These are phyloP conservation scores for Nematopogon swammerdamellus DNA, from an alignment of 2,888 invertebrate species.

Conservation along the genomic window DNA sequence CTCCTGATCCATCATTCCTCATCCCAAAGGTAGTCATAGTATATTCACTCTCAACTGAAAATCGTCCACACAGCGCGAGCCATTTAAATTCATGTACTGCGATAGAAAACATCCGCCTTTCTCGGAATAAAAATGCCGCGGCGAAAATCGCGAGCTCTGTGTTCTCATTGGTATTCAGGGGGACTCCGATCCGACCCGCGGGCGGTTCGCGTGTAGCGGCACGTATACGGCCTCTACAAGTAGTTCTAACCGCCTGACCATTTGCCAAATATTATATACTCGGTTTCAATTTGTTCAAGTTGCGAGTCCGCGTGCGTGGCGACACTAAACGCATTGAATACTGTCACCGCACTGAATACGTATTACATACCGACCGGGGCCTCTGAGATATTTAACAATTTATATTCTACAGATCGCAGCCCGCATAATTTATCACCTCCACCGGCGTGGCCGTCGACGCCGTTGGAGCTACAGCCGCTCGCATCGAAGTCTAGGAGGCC, in stretches of 20 bases:
- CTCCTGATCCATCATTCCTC: no score
- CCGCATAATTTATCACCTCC: neutral
- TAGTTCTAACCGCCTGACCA: neutral
- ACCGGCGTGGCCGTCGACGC: slow-evolving; percentile 4
- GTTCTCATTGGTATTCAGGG: neutral
- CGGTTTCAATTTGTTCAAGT: neutral
- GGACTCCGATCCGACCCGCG: neutral
- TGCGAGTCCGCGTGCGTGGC: neutral
- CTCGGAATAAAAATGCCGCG: neutral
- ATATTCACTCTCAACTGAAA: no score
- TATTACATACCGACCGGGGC: no score
- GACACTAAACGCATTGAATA: neutral
- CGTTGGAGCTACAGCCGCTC: no score
- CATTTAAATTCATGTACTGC: neutral
- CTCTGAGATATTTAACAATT: neutral
- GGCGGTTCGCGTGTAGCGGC: neutral
- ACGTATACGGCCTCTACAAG: no score
- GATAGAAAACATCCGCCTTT: neutral
- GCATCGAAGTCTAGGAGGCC: slow-evolving; percentile 9
- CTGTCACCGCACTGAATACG: neutral
- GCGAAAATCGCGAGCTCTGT: neutral
- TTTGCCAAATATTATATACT: neutral
- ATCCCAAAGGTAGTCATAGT: no score
- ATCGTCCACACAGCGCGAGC: no score
- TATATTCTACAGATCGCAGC: neutral